Base-by-base conservation (phyloP, 2,888 invertebrate species). In the Adineta ricciae region DNA sequence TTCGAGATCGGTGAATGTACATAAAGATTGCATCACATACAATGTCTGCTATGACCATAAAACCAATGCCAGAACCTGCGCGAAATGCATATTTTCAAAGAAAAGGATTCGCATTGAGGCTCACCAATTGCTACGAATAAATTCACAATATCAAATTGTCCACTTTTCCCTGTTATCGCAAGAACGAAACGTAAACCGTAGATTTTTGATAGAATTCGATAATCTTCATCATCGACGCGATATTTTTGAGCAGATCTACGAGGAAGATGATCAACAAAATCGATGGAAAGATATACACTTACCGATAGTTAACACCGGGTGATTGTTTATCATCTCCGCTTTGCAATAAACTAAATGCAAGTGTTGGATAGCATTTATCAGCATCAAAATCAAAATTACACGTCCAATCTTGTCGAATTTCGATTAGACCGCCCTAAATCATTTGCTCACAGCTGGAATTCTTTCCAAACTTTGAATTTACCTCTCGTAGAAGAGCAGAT, bases 171-270 rank as follows among this genome's bases (percentile, higher is more conserved):
- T 41, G 89, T 88, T 24, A 92, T 91, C 50, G 89, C 88, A 38
- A 92, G 87, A n/a, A 91, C 88, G 87, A 92, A 92, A 50, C 90
- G 89, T 72, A 92, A 90, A 7, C 92, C 92, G 87, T 89, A 92
- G 0, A 91, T 91, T 87, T 90, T 91, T 86, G 88, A 89, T 82
- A 92, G 87, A 11, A 91, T 91, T 52, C 92, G 87, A 9, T 87
- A 87, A 38, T 88, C 87, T 72, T 86, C 86, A 1, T 87, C 88
- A 49, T 73, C 36, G 5, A 88, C 88, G 0, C 88, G 87, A 73
- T 88, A 88, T 87, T 90, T 91, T 87, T 90, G 73, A 7, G 84
- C 85, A 38, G 73, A 78, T 46, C 85, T 78, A 41, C 4, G 11
- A 19, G 7, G n/a, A 21, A n/a, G 4, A 78, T 41, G 1, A 73